A percentile compares a stretch with the other conserved stretches of the same genome.
These are phyloP conservation scores for Psittacula cyanocephala DNA, from an alignment of 2,113 vertebrate genomes.

Conservation along the genomic window DNA sequence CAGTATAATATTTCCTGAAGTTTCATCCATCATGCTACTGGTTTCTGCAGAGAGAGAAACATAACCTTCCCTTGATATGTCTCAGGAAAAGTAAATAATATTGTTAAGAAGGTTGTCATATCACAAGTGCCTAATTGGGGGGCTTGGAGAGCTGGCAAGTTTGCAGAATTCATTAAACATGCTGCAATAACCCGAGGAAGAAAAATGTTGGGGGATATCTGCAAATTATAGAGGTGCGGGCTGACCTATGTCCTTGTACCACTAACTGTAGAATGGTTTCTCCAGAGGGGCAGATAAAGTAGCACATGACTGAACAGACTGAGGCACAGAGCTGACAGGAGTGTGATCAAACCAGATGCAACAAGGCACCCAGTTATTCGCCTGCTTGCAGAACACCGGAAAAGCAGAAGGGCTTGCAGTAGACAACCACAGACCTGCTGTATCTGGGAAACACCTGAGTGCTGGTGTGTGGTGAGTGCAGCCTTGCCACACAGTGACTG, in stretches of 20 bases:
- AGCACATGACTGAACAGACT: neutral
- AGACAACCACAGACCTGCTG: neutral
- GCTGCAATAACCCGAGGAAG: neutral
- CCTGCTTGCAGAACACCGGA: neutral
- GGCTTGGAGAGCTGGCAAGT: neutral
- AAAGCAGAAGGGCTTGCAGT: neutral
- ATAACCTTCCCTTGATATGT: constrained; percentile 52
- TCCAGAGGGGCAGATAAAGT: neutral
- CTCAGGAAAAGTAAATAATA: constrained; percentile 55
- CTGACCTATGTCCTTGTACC: neutral
- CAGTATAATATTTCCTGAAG: constrained; percentile 51
- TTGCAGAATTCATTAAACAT: neutral
- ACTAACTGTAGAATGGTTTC: neutral
- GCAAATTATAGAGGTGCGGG: neutral
- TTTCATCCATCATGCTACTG: constrained; percentile 62
- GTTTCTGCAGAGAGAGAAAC: constrained; percentile 60
- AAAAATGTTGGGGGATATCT: neutral
- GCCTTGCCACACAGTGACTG: accelerated
- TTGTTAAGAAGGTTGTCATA: constrained; percentile 39
- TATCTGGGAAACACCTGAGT: neutral
- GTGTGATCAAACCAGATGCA: neutral
- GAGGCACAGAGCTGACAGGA: neutral
- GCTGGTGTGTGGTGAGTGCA: neutral
- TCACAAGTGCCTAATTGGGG: constrained; percentile 43
- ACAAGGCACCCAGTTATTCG: neutral